Percentiles rank a stretch among this genome's conserved stretches.
These are phyloP conservation scores for Ostrea denselamellosa DNA, from an alignment of 1,140 invertebrate genomes.

Conservation along the genomic window DNA sequence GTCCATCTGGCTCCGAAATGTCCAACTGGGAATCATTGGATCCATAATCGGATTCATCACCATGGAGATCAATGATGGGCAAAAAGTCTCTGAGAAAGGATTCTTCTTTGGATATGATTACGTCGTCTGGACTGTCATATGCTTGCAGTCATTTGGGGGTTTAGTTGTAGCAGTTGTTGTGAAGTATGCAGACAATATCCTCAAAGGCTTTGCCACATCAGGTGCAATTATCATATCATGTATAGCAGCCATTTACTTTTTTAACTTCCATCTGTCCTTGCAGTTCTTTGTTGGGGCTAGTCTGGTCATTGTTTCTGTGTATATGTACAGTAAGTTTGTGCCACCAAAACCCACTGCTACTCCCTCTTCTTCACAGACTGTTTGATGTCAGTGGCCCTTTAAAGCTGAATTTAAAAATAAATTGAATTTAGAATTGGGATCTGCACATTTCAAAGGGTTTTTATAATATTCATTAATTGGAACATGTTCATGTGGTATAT, in stretches of 20 bases:
- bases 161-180: slow-evolving; percentile 81
- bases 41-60: slow-evolving; percentile 78
- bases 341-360: slow-evolving; percentile 81
- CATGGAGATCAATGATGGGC: slow-evolving; percentile 80
- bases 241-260: slow-evolving; percentile 94
- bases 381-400: neutral
- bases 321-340: slow-evolving; percentile 90
- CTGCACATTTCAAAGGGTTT: neutral
- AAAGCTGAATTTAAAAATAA: neutral
- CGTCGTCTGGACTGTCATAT: slow-evolving; percentile 79
- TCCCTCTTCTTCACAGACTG: neutral
- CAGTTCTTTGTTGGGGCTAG: slow-evolving; percentile 92
- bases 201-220: slow-evolving; percentile 77
- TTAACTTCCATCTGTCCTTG: slow-evolving; percentile 91
- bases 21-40: slow-evolving; percentile 82
- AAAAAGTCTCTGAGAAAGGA: slow-evolving; percentile 78
- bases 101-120: slow-evolving; percentile 82
- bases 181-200: slow-evolving; percentile 82
- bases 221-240: slow-evolving; percentile 92
- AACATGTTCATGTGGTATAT: neutral
- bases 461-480: neutral
- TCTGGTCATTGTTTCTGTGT: slow-evolving; percentile 96
- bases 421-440: neutral
- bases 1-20: slow-evolving; percentile 90
- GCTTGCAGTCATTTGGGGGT: slow-evolving; percentile 78